A percentile compares a stretch with the other conserved stretches of the same genome.
phyloP scores from a whole-genome alignment of 1,140 invertebrate species.

The Eupristina koningsbergeri region DNA sequence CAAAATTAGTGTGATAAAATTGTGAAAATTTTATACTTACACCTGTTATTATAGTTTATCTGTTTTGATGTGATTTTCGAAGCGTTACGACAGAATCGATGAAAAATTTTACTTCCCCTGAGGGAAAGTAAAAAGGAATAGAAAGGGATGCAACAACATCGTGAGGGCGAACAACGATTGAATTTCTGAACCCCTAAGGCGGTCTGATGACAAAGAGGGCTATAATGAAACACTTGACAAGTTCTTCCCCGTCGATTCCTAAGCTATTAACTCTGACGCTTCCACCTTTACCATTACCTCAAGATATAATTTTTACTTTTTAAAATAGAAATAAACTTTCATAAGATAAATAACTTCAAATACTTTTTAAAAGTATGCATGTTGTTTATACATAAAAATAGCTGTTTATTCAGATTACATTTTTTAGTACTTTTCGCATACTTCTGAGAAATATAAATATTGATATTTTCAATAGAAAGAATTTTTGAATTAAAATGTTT shows the following conservation, averaged over 20 bases:
- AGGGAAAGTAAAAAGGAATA: slow-evolving; percentile 15
- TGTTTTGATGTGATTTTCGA: slow-evolving; percentile 34
- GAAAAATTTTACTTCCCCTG: slow-evolving; percentile 35
- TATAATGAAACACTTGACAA: slow-evolving; percentile 57
- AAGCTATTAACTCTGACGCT: slow-evolving; percentile 59
- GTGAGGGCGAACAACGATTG: slow-evolving; percentile 51
- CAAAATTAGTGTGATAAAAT: neutral
- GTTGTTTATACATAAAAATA: neutral
- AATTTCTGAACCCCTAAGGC: slow-evolving; percentile 56
- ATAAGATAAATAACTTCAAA: neutral
- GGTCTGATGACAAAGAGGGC: slow-evolving; percentile 55
- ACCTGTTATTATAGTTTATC: slow-evolving; percentile 19
- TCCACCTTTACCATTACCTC: slow-evolving; percentile 48
- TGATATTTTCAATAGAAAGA: too few relatives aligned
- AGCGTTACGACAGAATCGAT: neutral
- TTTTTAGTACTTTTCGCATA: too few relatives aligned
- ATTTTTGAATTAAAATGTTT: too few relatives aligned
- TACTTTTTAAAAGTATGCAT: neutral
- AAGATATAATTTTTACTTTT: slow-evolving; percentile 7
- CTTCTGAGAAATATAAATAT: too few relatives aligned
- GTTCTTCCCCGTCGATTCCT: slow-evolving; percentile 47
- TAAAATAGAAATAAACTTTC: neutral
- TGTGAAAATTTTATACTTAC: neutral
- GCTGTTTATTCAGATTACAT: neutral
- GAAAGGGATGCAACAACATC: slow-evolving; percentile 22